Conservation (phyloP, 1,140 invertebrate genomes). For the Solen grandis region DNA sequence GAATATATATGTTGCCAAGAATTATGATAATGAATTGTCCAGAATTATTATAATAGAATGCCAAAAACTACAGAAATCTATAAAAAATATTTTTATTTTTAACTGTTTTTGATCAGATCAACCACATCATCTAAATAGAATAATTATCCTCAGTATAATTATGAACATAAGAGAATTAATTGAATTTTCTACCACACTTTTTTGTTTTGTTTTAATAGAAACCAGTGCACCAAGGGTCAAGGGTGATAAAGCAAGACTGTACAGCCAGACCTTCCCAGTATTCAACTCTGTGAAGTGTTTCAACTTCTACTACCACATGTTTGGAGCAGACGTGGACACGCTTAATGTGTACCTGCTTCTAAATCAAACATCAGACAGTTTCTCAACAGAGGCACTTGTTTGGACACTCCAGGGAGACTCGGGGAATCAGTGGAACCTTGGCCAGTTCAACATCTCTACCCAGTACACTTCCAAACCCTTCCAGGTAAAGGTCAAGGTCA, state of each 20-base stretch:
- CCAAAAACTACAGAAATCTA: too few relatives aligned
- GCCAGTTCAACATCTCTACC: constrained; percentile 66
- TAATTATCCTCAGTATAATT: not conserved
- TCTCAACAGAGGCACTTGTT: constrained; percentile 64
- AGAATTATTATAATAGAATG: too few relatives aligned
- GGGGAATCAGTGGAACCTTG: constrained; percentile 65
- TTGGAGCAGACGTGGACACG: constrained; percentile 68
- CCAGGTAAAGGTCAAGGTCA: constrained; percentile 52
- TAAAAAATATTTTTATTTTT: not conserved
- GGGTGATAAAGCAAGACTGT: constrained; percentile 62
- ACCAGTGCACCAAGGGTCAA: constrained; percentile 62
- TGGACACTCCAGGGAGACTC: constrained; percentile 65
- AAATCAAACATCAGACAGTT: constrained; percentile 58
- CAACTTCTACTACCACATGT: constrained; percentile 77
- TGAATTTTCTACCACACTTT: not conserved
- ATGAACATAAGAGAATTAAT: not conserved
- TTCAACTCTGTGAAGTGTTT: constrained; percentile 59
- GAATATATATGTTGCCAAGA: too few relatives aligned
- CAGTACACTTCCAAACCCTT: constrained; percentile 70
- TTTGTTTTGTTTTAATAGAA: constrained; percentile 56
- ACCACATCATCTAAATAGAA: not conserved
- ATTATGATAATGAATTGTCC: too few relatives aligned
- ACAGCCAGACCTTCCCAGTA: constrained; percentile 60
- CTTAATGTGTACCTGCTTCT: constrained; percentile 65
- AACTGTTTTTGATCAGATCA: not conserved